Evolutionary conservation across 1,140 invertebrate genomes (phyloP).

Genomic region (Parasteatoda tepidariorum): DNA sequence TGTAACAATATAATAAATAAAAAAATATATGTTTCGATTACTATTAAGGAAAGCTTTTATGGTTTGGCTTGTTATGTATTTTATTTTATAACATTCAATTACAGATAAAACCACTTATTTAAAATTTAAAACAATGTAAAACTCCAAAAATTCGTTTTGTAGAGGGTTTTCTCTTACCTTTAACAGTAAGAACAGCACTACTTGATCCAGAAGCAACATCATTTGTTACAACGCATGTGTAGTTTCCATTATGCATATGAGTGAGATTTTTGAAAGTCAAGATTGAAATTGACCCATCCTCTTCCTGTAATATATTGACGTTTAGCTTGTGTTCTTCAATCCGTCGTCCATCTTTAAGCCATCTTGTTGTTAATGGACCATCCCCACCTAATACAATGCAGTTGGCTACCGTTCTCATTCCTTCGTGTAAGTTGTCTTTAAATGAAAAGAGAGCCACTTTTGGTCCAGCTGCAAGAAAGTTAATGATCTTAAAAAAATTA

Average conservation of each 20-base stretch:
- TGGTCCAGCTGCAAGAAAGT: conserved; percentile 72
- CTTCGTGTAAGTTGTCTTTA: conserved; percentile 80
- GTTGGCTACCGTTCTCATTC: conserved; percentile 84
- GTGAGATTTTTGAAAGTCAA: conserved; percentile 67
- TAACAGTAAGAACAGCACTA: conserved; percentile 66
- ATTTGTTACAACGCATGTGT: conserved; percentile 79
- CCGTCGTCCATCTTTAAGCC: conserved; percentile 77
- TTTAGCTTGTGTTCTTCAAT: conserved; percentile 69
- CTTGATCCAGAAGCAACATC: conserved; percentile 72
- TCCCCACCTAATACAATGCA: conserved; percentile 85
- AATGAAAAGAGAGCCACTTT: conserved; percentile 75
- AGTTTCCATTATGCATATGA: conserved; percentile 72
- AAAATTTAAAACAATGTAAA: no score
- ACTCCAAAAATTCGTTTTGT: no score
- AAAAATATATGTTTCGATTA: no score
- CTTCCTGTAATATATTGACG: conserved; percentile 48
- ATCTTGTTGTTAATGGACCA: conserved; percentile 79
- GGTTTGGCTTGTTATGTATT: no score
- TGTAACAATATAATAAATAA: no score
- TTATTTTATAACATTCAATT: no score
- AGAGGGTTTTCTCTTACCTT: conserved; percentile 23
- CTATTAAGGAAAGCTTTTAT: no score
- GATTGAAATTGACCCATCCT: conserved; percentile 67
- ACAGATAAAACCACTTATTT: no score
- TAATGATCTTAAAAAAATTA: no score